Base-by-base conservation (phyloP, 2,888 invertebrate genomes). In the Meta bourneti region DNA sequence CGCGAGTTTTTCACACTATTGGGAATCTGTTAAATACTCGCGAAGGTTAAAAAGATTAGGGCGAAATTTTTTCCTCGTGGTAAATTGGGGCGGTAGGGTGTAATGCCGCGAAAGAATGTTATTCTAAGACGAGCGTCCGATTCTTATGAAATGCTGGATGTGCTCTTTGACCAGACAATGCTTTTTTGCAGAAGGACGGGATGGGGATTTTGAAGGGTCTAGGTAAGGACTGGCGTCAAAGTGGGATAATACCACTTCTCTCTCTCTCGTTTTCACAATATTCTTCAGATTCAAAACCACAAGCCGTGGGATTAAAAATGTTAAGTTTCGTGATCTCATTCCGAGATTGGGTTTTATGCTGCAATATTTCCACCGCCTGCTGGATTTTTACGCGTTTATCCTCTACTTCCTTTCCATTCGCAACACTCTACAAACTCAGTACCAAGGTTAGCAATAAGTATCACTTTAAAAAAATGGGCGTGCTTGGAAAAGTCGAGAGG, bases 31-130 rank as follows among this genome's bases (percentile, higher is more conserved):
- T 34, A 75, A 69, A 54, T 70, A 20, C 20, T 70, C 48, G 8
- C 0, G 52, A 72, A 79, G 48, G 20, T 9, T 52, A n/a, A 79
- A 87, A 87, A 72, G n/a, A 34, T 79, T 13, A 8, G 9, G 48
- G 11, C 6, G n/a, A 34, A 78, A 79, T 87, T 87, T 87, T 87
- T 87, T 80, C 16, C n/a, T 34, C n/a, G 13, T n/a, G 9, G 0
- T 51, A 69, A 51, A 75, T 19, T 20, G 19, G 69, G 78, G 49
- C 69, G 69, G 49, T 51, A 19, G 11, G 8, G 51, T 20, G 74
- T 74, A 75, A 61, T 54, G 16, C 7, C 16, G 54, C 9, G 20
- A 20, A 77, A 77, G 77, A 51, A 49, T 1, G 5, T 49, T 77
- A 49, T 61, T 54, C 7, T 13, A 54, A 54, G 1, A 16, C 54